phyloP scores from a whole-genome alignment of 2,113 vertebrate genomes.

The Naja naja region DNA sequence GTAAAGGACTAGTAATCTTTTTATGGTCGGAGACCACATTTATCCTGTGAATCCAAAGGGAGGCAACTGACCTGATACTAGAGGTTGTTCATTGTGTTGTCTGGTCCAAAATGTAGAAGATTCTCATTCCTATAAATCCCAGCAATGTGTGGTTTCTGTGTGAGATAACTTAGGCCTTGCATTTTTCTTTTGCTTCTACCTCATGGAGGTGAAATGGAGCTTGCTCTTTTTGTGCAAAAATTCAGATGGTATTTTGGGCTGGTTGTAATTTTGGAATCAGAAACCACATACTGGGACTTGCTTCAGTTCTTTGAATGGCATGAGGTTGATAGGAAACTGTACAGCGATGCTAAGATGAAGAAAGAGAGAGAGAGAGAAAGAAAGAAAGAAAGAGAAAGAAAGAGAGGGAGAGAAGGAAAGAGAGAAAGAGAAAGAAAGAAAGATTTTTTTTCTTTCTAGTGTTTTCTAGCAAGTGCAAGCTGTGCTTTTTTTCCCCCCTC shows the following conservation, averaged over 20 bases:
- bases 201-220: not conserved
- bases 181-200: not conserved
- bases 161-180: not conserved
- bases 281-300: not conserved
- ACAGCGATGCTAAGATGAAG: not conserved
- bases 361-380: not conserved
- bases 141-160: not conserved
- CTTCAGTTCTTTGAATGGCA: not conserved
- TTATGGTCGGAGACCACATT: not conserved
- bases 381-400: not conserved
- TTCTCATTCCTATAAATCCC: not conserved
- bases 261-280: not conserved
- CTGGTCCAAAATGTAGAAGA: not conserved
- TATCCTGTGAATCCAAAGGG: not conserved
- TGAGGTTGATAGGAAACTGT: not conserved
- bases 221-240: not conserved
- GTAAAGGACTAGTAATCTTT: not conserved
- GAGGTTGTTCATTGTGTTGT: not conserved
- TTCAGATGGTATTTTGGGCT: not conserved
- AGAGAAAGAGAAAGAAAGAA: rapidly evolving
- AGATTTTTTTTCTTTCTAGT: not conserved
- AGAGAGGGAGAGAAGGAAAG: not conserved
- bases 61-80: not conserved
- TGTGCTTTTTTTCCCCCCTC: not conserved
- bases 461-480: not conserved